These are phyloP conservation scores for Eristalinus sepulchralis DNA, from an alignment of 2,888 invertebrate genomes.

Conservation along the genomic window DNA sequence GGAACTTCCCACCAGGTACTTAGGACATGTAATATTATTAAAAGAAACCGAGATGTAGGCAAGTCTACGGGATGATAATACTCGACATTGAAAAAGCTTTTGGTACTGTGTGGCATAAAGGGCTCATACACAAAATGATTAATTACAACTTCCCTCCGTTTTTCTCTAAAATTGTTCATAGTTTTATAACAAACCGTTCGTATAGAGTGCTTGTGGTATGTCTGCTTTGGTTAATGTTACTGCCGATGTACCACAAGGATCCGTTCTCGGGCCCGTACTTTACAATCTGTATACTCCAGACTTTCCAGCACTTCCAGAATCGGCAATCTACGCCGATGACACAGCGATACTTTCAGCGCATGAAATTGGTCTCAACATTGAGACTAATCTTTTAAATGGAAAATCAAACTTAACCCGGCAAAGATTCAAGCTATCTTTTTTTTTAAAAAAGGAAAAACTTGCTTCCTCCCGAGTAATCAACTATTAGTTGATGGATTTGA, in stretches of 20 bases:
- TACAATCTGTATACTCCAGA: not conserved
- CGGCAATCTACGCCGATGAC: not conserved
- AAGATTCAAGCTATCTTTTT: not conserved
- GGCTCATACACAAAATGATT: not conserved
- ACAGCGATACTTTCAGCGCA: not conserved
- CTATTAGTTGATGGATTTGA: not conserved
- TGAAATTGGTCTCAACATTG: not conserved
- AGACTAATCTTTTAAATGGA: not conserved
- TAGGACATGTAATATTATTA: too few species aligned
- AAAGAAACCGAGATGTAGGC: too few species aligned
- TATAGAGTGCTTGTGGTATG: not conserved
- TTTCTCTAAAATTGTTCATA: constrained; percentile 11
- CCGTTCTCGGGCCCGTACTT: not conserved
- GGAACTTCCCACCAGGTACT: not conserved
- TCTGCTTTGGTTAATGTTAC: not conserved
- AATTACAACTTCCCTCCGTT: not conserved
- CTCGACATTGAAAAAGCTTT: not conserved
- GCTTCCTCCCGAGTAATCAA: not conserved
- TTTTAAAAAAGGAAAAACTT: not conserved
- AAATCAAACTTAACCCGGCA: not conserved
- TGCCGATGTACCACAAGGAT: not conserved
- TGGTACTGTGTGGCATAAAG: not conserved
- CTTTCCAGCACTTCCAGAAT: not conserved
- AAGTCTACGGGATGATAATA: too few species aligned
- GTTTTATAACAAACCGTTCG: constrained; percentile 2